Evolutionary conservation across 2,888 invertebrate genomes (phyloP).

Genomic region (Tipula confusa): DNA sequence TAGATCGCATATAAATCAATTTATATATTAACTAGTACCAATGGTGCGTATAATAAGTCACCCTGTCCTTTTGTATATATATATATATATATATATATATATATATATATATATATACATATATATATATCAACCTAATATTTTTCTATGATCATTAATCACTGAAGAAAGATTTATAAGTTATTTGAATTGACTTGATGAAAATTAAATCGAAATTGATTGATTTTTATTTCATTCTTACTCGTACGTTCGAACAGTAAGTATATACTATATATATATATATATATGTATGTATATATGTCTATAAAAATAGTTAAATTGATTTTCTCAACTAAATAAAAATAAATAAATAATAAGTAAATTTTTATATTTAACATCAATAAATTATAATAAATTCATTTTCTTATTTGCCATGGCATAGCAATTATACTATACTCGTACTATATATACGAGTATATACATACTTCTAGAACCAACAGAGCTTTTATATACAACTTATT

Average conservation of each 20-base stretch:
- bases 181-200: conserved; percentile 25
- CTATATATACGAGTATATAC: neutral
- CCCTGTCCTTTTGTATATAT: no score
- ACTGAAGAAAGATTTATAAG: conserved; percentile 20
- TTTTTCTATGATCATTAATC: conserved; percentile 17
- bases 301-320: neutral
- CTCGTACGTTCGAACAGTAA: neutral
- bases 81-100: no score
- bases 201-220: conserved; percentile 12
- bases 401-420: neutral
- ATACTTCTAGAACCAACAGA: neutral
- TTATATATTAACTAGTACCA: neutral
- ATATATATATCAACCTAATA: neutral
- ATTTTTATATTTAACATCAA: conserved; percentile 12
- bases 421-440: neutral
- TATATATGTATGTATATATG: neutral
- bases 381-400: conserved; percentile 21
- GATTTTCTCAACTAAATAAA: conserved; percentile 8
- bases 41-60: neutral
- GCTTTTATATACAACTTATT: neutral
- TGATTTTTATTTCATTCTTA: conserved; percentile 25
- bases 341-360: neutral
- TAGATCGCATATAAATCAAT: neutral
- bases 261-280: neutral
- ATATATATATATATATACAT: no score